phyloP scores from a whole-genome alignment of 2,888 invertebrate species.

The Netelia melanura region DNA sequence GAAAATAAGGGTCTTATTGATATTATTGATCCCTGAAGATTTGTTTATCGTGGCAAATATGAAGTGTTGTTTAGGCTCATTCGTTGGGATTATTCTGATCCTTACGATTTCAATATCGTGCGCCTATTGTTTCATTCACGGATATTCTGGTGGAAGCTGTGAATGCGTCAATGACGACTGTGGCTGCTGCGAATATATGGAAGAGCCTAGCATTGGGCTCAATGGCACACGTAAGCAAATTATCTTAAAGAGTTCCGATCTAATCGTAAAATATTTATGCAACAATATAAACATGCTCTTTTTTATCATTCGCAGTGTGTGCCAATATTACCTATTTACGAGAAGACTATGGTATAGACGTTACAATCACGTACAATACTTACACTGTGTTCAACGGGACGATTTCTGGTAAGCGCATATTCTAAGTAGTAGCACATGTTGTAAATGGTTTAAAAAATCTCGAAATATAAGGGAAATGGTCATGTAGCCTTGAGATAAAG shows the following conservation, averaged over 20 bases:
- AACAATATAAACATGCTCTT: not conserved
- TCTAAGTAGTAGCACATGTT: slow-evolving; percentile 4
- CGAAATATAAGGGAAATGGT: too few species aligned
- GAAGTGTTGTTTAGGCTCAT: slow-evolving; percentile 10
- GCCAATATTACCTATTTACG: slow-evolving; percentile 77
- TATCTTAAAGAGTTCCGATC: not conserved
- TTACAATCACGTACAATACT: slow-evolving; percentile 76
- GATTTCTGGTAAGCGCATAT: slow-evolving; percentile 76
- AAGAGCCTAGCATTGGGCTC: slow-evolving; percentile 7
- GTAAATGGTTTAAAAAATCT: not conserved
- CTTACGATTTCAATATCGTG: slow-evolving; percentile 2
- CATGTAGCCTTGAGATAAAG: too few species aligned
- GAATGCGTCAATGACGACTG: slow-evolving; percentile 50
- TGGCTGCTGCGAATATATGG: slow-evolving; percentile 53
- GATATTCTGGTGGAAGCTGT: not conserved
- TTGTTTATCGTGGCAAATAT: slow-evolving; percentile 2
- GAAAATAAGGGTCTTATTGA: not conserved
- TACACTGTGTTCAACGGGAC: slow-evolving; percentile 77
- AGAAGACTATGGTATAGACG: slow-evolving; percentile 77
- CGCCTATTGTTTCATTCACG: not conserved
- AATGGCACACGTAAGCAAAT: slow-evolving; percentile 49
- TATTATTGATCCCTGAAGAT: not conserved
- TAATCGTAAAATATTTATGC: not conserved
- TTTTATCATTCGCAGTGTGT: slow-evolving; percentile 74
- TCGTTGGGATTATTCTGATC: slow-evolving; percentile 9